phyloP scores from a whole-genome alignment of 2,888 invertebrate species.

The Nezara viridula region DNA sequence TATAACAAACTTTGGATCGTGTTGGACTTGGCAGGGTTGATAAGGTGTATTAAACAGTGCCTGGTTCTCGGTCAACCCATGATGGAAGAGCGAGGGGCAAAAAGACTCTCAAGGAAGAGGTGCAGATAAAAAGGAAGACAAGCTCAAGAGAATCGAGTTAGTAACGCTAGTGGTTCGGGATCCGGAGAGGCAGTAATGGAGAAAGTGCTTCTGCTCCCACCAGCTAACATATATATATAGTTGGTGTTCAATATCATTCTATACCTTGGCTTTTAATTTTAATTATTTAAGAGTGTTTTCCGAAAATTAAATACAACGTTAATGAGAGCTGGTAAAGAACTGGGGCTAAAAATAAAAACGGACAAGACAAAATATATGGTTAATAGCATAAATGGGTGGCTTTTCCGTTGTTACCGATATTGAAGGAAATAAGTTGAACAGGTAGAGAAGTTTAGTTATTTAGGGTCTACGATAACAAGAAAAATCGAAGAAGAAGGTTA shows the following conservation, averaged over 20 bases:
- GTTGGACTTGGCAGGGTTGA: neutral
- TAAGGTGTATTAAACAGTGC: neutral
- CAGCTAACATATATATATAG: neutral
- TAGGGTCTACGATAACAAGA: no score
- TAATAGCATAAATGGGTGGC: no score
- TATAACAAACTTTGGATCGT: neutral
- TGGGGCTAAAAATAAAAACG: no score
- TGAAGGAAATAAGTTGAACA: no score
- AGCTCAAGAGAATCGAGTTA: neutral
- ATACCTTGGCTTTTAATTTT: neutral
- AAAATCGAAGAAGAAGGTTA: no score
- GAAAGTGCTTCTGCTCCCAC: neutral
- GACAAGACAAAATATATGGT: no score
- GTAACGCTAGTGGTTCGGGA: neutral
- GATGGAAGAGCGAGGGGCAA: neutral
- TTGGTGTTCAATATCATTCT: neutral
- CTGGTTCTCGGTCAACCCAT: neutral
- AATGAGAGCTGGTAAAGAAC: no score
- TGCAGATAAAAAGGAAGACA: slow-evolving; percentile 46
- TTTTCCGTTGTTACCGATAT: no score
- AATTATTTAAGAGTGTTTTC: neutral
- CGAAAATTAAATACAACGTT: no score
- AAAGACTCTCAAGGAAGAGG: neutral
- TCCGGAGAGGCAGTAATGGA: neutral
- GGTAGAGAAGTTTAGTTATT: no score